Evolutionary conservation across 2,888 invertebrate genomes (phyloP).

Genomic region (Eretmocerus hayati): DNA sequence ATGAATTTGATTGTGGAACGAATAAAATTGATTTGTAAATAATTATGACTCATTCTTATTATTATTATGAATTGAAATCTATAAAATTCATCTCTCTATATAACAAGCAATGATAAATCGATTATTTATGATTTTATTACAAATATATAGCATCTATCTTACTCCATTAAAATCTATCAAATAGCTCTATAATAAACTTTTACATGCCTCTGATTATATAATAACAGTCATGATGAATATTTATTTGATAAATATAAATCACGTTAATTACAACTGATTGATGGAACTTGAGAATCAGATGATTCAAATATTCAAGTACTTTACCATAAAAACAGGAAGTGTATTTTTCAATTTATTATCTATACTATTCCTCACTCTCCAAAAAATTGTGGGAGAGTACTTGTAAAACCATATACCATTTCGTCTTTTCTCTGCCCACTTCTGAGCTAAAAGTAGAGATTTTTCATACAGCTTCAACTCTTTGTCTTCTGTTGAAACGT

Average conservation of each 20-base stretch:
- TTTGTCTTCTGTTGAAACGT: constrained; percentile 38
- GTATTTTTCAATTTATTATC: constrained; percentile 28
- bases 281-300: too few species aligned
- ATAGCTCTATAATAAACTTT: too few species aligned
- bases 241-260: constrained; percentile 8
- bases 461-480: constrained; percentile 43
- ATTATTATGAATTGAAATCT: constrained; percentile 4
- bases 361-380: constrained; percentile 33
- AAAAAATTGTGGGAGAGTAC: constrained; percentile 41
- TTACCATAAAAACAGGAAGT: constrained; percentile 25
- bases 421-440: constrained; percentile 46
- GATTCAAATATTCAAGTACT: constrained; percentile 25
- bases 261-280: constrained; percentile 6
- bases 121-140: too few species aligned
- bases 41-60: constrained; percentile 6
- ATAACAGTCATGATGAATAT: too few species aligned
- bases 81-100: too few species aligned
- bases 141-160: too few species aligned
- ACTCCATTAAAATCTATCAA: too few species aligned
- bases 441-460: constrained; percentile 46
- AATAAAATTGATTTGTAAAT: constrained; percentile 39
- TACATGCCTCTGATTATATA: too few species aligned
- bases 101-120: too few species aligned
- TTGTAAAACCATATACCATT: constrained; percentile 50
- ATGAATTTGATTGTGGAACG: constrained; percentile 41